phyloP scores from a whole-genome alignment of 2,888 invertebrate genomes.

The Abscondita cerata region DNA sequence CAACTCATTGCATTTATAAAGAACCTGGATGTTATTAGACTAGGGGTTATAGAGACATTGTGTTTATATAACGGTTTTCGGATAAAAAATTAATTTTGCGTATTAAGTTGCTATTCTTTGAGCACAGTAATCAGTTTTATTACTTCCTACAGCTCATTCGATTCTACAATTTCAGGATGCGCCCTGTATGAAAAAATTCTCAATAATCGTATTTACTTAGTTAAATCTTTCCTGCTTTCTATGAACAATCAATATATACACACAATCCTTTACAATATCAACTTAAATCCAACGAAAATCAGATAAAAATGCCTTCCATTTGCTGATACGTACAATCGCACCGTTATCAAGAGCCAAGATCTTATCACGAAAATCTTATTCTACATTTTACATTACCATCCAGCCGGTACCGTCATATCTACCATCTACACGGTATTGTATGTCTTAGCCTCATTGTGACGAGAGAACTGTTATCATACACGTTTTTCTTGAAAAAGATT shows the following conservation, averaged over 20 bases:
- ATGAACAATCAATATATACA: slow-evolving; percentile 1
- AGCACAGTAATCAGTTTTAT: too few relatives aligned
- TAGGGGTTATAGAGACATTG: too few relatives aligned
- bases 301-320: slow-evolving; percentile 50
- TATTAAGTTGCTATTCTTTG: too few relatives aligned
- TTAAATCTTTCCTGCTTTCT: too few relatives aligned
- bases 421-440: slow-evolving; percentile 36
- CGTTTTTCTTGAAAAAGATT: slow-evolving; percentile 11
- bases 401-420: slow-evolving; percentile 38
- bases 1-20: too few relatives aligned
- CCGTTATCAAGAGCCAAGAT: slow-evolving; percentile 29
- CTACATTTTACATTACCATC: slow-evolving; percentile 35
- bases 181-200: too few relatives aligned
- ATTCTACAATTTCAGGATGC: too few relatives aligned
- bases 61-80: too few relatives aligned
- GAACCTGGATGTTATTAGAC: too few relatives aligned
- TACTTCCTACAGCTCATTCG: too few relatives aligned
- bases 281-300: slow-evolving; percentile 26
- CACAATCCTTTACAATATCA: slow-evolving; percentile 17
- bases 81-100: too few relatives aligned
- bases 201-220: too few relatives aligned
- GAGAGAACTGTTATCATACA: slow-evolving; percentile 34
- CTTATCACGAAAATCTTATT: slow-evolving; percentile 32
- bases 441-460: slow-evolving; percentile 38
- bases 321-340: slow-evolving; percentile 47